phyloP scores from a whole-genome alignment of 1,140 invertebrate species.

The Micrasema longulum region DNA sequence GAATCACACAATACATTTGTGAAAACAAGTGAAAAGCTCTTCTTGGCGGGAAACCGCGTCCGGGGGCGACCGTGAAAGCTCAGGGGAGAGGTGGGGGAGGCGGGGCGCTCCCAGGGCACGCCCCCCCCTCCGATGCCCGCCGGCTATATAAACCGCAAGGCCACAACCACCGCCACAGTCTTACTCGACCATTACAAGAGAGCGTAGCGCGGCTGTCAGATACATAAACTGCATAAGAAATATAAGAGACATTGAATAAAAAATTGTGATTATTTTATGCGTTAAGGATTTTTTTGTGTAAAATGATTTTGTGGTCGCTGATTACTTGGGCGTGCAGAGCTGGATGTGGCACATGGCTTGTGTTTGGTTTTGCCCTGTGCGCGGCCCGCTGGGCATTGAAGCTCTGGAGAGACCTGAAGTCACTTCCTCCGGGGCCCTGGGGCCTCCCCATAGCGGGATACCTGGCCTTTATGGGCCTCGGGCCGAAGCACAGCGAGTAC shows the following conservation, averaged over 20 bases:
- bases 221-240: not conserved
- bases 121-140: constrained; percentile 6
- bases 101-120: constrained; percentile 9
- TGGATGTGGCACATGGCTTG: constrained; percentile 60
- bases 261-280: constrained; percentile 25
- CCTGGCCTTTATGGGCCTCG: constrained; percentile 80
- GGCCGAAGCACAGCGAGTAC: constrained; percentile 82
- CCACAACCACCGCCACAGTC: constrained; percentile 49
- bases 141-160: constrained; percentile 54
- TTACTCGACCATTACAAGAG: constrained; percentile 27
- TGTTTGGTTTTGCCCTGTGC: constrained; percentile 68
- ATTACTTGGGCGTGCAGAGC: constrained; percentile 53
- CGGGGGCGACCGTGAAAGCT: constrained; percentile 22
- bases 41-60: not conserved
- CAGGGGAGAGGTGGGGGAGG: constrained; percentile 5
- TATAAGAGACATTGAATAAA: not conserved
- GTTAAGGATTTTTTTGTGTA: not conserved
- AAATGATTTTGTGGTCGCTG: constrained; percentile 56
- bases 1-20: too few relatives aligned
- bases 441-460: constrained; percentile 86
- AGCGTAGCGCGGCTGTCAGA: constrained; percentile 16
- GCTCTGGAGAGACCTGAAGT: constrained; percentile 65
- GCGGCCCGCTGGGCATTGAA: constrained; percentile 68
- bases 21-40: constrained; percentile 12
- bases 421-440: constrained; percentile 87